Base-by-base conservation (phyloP, 2,888 invertebrate species). In the Hermodice carunculata region DNA sequence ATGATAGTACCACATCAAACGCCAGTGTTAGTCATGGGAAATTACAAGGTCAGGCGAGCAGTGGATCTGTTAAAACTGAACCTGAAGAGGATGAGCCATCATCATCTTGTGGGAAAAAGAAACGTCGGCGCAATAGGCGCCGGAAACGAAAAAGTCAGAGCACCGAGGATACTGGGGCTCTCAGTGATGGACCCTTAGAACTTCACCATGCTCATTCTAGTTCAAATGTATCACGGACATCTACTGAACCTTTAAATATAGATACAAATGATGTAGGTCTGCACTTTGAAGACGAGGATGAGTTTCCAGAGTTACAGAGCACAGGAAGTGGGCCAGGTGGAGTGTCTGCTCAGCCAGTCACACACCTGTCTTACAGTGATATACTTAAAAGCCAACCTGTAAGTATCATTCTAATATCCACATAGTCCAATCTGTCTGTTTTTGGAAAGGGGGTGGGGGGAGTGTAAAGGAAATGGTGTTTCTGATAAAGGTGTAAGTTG, bases 211-310 rank as follows among this genome's bases (percentile, higher is more conserved):
- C 67, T 19, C 64, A 60, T 24, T 69, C 69, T 17, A 66, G 63
- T 42, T 66, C 65, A 5, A 69, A 66, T 54, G 60, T 69, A n/a
- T 69, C 69, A 8, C 58, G 69, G 40, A 54, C 69, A 24, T 69
- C 61, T 19, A 31, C 37, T 8, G 63, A 63, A 19, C 32, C 22
- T 24, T n/a, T 31, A 19, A 6, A n/a, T 19, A 26, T 28, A 22
- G 57, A 57, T 44, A 24, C 34, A 2, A 51, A 48, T 28, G 42
- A 14, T 3, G 29, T 17, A 43, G 53, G 53, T 34, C 57, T 83
- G 54, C 80, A 81, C 62, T 83, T 83, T 67, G 81, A 83, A 49
- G 82, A 83, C 64, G 81, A 79, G 31, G 77, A 79, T 19, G 84
- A 84, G 67, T 83, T 84, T 64, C 82, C 82, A 1, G 78, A 81